Base-by-base conservation (phyloP, 2,113 vertebrate genomes). In the Pteruthius melanotis region DNA sequence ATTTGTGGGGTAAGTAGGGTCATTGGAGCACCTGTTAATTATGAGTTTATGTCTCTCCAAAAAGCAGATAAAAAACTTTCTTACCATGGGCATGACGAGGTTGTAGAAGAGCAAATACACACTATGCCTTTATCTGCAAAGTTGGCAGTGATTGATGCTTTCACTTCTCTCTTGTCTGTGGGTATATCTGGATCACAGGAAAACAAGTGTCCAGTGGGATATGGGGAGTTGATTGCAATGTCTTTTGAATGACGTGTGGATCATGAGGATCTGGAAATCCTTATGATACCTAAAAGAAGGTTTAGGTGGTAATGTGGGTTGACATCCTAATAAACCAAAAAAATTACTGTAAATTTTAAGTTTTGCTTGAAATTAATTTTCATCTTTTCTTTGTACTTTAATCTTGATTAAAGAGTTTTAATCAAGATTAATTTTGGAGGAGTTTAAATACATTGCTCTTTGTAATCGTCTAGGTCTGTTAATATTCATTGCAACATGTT, bases 11-110 rank as follows among this genome's bases (percentile, higher is more conserved):
- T 60, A 64, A 77, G 52, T 40, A 49, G 40, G 83, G 87, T 87
- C 81, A 47, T 8, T 76, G 84, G 27, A 83, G 83, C 85, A 92
- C 94, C 85, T 93, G 82, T 77, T 95, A 83, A 72, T 95, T 83
- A 57, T 21, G 52, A 90, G 39, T 83, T 83, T 87, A 3, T 85
- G n/a, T 70, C 54, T 80, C 52, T 84, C 35, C 69, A 30, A 53
- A 90, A 86, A 89, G 72, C 68, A 81, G 64, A 42, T 74, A 89
- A 86, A 72, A 74, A 83, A 90, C 60, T 94, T 68, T 19, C 56
- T 24, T 75, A 47, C 56, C n/a, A 12, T 60, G 61, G 37, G 49
- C 60, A 40, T 10, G 2, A 13, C 2, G 9, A 37, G 71, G n/a
- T 65, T 81, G 31, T 40, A n/a, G 54, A 69, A 42, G 59, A 87